phyloP scores from a whole-genome alignment of 2,113 vertebrate genomes.

The Coptodon bakossiorum region DNA sequence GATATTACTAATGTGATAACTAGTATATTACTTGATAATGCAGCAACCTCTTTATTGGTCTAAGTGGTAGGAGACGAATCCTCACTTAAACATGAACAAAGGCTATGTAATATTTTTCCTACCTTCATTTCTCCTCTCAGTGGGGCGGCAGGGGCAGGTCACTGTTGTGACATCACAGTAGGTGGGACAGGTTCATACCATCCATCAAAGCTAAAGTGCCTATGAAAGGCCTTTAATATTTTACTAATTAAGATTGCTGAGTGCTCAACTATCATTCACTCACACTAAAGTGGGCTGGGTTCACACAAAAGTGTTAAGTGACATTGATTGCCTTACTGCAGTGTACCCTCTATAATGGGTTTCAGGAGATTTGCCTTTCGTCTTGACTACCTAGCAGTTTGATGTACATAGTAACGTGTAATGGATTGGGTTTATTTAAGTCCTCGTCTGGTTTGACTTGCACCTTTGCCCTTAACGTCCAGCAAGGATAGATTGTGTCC shows the following conservation, averaged over 20 bases:
- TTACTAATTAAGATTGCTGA: constrained; percentile 57
- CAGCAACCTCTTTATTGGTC: background rate
- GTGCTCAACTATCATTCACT: constrained; percentile 27
- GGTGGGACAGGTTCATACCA: background rate
- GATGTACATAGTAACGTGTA: background rate
- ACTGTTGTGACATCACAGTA: constrained; percentile 29
- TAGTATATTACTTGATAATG: background rate
- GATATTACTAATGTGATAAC: background rate
- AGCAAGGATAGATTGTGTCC: background rate
- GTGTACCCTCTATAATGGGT: constrained; percentile 6
- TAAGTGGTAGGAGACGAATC: background rate
- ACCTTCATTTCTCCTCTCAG: background rate
- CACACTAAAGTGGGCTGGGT: constrained; percentile 14
- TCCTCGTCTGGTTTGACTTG: background rate
- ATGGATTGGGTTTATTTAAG: background rate
- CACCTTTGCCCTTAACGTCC: constrained; percentile 1
- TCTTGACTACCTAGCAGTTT: background rate
- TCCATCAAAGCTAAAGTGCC: constrained; percentile 55
- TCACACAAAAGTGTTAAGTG: constrained; percentile 39
- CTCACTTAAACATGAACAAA: background rate
- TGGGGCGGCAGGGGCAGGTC: background rate
- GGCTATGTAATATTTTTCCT: background rate
- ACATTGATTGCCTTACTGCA: constrained; percentile 37
- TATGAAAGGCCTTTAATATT: constrained; percentile 51
- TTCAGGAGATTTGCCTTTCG: constrained; percentile 19